Evolutionary conservation across 1,140 invertebrate species (phyloP).

Genomic region (Cotesia glomerata): DNA sequence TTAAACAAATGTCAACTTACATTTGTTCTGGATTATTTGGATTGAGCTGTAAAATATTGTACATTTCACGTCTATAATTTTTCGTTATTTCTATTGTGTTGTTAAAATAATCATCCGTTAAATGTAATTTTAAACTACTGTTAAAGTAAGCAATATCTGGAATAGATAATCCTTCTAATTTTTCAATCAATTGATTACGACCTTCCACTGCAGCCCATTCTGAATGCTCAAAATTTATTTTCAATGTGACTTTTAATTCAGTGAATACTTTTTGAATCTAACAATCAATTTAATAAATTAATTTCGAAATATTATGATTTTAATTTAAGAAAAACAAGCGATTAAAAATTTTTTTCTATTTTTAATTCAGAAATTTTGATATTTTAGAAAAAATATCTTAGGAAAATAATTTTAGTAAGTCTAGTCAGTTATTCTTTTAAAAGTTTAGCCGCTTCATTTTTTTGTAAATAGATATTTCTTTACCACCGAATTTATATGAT

Average conservation of each 20-base stretch:
- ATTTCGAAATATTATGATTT: constrained; percentile 9
- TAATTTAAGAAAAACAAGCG: too few relatives aligned
- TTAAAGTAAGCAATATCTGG: constrained; percentile 36
- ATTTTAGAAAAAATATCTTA: too few relatives aligned
- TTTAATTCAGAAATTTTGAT: too few relatives aligned
- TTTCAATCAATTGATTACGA: constrained; percentile 33
- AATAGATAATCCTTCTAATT: constrained; percentile 35
- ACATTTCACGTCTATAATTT: constrained; percentile 39
- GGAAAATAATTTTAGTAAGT: too few relatives aligned
- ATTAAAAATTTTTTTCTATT: too few relatives aligned
- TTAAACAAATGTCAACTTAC: constrained; percentile 28
- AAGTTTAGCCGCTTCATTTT: not conserved
- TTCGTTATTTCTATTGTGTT: constrained; percentile 39
- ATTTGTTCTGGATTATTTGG: constrained; percentile 34
- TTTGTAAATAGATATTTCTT: not conserved
- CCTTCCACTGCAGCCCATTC: constrained; percentile 31
- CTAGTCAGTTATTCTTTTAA: too few relatives aligned
- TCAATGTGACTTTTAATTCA: constrained; percentile 39
- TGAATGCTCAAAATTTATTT: constrained; percentile 20
- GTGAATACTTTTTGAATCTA: constrained; percentile 37
- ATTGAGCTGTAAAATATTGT: constrained; percentile 27
- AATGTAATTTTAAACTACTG: constrained; percentile 31
- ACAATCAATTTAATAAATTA: not conserved
- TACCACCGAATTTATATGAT: constrained; percentile 37
- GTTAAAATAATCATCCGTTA: constrained; percentile 39